Percentiles rank a stretch among this genome's conserved stretches.
Evolutionary conservation across 2,113 vertebrate species (phyloP).

Genomic region (Austrofundulus limnaeus): DNA sequence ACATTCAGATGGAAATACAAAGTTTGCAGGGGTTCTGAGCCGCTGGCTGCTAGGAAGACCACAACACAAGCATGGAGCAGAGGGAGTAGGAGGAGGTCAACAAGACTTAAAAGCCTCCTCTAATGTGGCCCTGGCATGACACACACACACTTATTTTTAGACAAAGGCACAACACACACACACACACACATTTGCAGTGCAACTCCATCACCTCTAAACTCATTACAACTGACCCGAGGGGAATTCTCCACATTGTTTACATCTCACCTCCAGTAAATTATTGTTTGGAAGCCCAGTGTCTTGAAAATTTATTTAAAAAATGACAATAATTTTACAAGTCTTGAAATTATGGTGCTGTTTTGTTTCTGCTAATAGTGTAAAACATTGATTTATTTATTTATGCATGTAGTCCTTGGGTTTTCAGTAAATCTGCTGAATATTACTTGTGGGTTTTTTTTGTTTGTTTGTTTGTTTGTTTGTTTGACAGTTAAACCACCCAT

Average conservation of each 20-base stretch:
- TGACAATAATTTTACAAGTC: slow-evolving; percentile 22
- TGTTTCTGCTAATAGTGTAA: not conserved
- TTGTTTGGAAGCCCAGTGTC: no score
- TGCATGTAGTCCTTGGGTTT: not conserved
- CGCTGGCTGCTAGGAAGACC: slow-evolving; percentile 76
- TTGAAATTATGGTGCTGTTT: not conserved
- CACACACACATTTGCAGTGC: slow-evolving; percentile 25
- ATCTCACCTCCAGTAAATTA: no score
- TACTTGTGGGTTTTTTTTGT: slow-evolving; percentile 1
- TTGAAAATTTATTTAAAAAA: not conserved
- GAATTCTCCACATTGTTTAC: slow-evolving; percentile 30
- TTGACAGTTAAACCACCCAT: slow-evolving; percentile 10
- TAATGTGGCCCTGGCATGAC: slow-evolving; percentile 80
- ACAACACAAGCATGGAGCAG: slow-evolving; percentile 82
- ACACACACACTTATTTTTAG: slow-evolving; percentile 47
- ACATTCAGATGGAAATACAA: slow-evolving; percentile 50
- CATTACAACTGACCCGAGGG: slow-evolving; percentile 46
- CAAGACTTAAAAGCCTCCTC: slow-evolving; percentile 81
- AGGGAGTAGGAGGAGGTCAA: slow-evolving; percentile 77
- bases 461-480: not conserved
- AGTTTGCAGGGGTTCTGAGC: slow-evolving; percentile 68
- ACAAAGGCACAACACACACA: slow-evolving; percentile 10
- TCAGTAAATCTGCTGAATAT: slow-evolving; percentile 2
- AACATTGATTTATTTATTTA: not conserved
- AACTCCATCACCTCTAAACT: slow-evolving; percentile 39